phyloP scores from a whole-genome alignment of 2,888 invertebrate species.

The Gibbula magus region DNA sequence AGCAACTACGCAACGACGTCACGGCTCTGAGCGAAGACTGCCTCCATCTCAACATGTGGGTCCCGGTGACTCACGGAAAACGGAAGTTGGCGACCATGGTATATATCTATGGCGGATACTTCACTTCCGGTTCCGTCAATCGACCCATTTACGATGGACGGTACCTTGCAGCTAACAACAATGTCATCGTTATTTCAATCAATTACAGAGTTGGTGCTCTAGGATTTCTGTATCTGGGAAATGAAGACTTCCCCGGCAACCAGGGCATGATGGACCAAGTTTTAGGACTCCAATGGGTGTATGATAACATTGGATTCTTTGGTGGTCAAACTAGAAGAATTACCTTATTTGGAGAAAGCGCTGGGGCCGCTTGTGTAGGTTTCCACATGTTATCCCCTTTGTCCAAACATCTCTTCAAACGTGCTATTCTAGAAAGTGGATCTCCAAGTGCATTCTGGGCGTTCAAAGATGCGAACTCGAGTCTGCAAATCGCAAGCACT shows the following conservation, averaged over 20 bases:
- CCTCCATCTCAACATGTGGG: slow-evolving; percentile 68
- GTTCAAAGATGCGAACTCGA: slow-evolving; percentile 30
- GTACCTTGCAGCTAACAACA: slow-evolving; percentile 87
- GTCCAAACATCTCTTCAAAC: slow-evolving; percentile 46
- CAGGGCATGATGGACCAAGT: slow-evolving; percentile 95
- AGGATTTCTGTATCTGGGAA: slow-evolving; percentile 91
- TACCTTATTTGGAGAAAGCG: slow-evolving; percentile 63
- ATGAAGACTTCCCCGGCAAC: slow-evolving; percentile 87
- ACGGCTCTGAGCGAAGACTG: slow-evolving; percentile 80
- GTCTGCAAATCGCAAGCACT: slow-evolving; percentile 81
- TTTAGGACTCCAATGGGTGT: slow-evolving; percentile 92
- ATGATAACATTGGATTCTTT: slow-evolving; percentile 84
- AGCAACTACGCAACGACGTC: not conserved
- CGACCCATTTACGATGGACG: slow-evolving; percentile 78
- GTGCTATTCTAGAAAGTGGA: slow-evolving; percentile 59
- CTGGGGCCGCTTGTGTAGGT: slow-evolving; percentile 51
- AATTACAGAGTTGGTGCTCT: slow-evolving; percentile 93
- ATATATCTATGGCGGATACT: slow-evolving; percentile 95
- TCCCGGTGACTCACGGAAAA: not conserved
- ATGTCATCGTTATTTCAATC: slow-evolving; percentile 95
- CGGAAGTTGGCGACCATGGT: slow-evolving; percentile 84
- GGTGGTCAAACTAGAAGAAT: slow-evolving; percentile 57
- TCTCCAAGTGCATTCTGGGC: slow-evolving; percentile 50
- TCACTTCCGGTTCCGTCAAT: slow-evolving; percentile 93
- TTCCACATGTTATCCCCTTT: slow-evolving; percentile 56